phyloP scores from a whole-genome alignment of 2,797 vertebrate species.

The Anguilla marmorata region DNA sequence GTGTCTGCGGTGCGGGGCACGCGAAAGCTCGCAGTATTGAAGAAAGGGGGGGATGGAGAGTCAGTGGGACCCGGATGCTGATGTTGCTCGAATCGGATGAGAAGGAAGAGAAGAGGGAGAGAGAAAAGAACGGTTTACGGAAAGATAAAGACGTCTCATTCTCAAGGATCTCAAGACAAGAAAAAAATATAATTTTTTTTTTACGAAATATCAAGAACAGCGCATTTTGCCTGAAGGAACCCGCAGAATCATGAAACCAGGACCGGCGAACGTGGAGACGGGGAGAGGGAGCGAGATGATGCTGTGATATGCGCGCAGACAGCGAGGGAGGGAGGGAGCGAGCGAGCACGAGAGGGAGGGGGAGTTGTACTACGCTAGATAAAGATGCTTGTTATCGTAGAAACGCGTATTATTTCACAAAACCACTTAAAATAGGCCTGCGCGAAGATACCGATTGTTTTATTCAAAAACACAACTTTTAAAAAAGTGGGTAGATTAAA shows the following conservation, averaged over 20 bases:
- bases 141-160: constrained; percentile 34
- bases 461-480: constrained; percentile 14
- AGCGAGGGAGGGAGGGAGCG: constrained; percentile 54
- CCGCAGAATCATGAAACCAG: neutral
- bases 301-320: constrained; percentile 61
- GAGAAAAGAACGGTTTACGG: constrained; percentile 45
- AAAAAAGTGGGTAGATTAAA: neutral
- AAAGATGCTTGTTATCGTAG: constrained; percentile 66
- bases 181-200: neutral
- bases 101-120: constrained; percentile 47
- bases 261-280: constrained; percentile 37
- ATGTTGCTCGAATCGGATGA: constrained; percentile 67
- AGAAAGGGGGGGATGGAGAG: constrained; percentile 38
- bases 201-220: constrained; percentile 1
- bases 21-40: constrained; percentile 1
- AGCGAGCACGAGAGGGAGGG: constrained; percentile 41
- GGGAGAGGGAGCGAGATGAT: constrained; percentile 54
- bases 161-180: neutral
- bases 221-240: neutral
- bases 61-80: constrained; percentile 76
- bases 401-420: constrained; percentile 39
- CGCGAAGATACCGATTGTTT: neutral
- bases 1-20: neutral
- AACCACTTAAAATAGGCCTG: constrained; percentile 21
- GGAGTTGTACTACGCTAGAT: constrained; percentile 56